Conservation (phyloP, 2,113 vertebrate genomes). For the Scomber japonicus region DNA sequence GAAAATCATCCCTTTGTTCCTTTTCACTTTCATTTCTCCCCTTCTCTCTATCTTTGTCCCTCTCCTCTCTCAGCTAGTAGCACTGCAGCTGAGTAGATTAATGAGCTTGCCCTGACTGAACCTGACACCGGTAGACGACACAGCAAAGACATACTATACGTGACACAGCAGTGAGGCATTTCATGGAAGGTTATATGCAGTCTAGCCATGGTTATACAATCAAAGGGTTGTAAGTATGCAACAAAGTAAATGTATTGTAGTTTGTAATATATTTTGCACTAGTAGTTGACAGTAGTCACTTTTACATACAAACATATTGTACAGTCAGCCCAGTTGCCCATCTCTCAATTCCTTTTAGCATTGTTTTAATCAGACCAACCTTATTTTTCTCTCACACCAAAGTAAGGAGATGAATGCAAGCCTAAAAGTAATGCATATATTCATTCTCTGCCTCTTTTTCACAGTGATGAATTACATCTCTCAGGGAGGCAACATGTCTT, state of each 20-base stretch:
- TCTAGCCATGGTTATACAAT: neutral
- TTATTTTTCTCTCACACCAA: neutral
- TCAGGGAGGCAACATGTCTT: neutral
- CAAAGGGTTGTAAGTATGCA: slow-evolving; percentile 4
- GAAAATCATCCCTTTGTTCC: slow-evolving; percentile 42
- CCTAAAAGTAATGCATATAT: slow-evolving; percentile 10
- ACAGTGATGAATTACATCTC: slow-evolving; percentile 19
- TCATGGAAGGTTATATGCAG: neutral
- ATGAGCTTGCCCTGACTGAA: slow-evolving; percentile 63
- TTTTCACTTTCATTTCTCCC: slow-evolving; percentile 40
- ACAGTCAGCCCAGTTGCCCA: neutral
- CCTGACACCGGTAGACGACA: slow-evolving; percentile 47
- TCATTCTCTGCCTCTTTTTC: slow-evolving; percentile 3
- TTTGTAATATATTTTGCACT: neutral
- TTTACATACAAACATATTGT: neutral
- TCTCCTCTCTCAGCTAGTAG: slow-evolving; percentile 33
- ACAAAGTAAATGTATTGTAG: neutral
- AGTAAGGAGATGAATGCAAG: neutral
- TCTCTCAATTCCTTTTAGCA: neutral
- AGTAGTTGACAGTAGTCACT: neutral
- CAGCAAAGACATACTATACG: slow-evolving; percentile 49
- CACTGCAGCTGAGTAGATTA: slow-evolving; percentile 59
- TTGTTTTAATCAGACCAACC: slow-evolving; percentile 13
- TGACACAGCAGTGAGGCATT: slow-evolving; percentile 50
- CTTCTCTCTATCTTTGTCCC: slow-evolving; percentile 15